Percentiles rank a stretch among this genome's conserved stretches.
phyloP scores from a whole-genome alignment of 1,140 invertebrate genomes.

The Drosophila grimshawi region DNA sequence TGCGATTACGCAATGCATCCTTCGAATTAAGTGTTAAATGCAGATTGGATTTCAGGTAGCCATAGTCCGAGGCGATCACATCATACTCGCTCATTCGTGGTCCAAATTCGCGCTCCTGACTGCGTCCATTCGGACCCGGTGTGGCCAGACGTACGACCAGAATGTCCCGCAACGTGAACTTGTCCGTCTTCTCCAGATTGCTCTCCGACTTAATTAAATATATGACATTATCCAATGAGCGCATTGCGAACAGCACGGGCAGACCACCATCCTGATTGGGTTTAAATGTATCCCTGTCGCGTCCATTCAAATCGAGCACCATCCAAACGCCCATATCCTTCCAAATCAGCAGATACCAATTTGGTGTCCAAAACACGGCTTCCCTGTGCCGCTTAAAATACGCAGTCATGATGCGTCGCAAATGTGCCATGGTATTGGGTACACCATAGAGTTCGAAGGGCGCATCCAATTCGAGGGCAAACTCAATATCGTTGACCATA shows the following conservation, averaged over 20 bases:
- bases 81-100: constrained; percentile 69
- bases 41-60: constrained; percentile 65
- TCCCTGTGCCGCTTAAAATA: constrained; percentile 54
- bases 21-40: constrained; percentile 67
- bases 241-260: constrained; percentile 50
- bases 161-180: constrained; percentile 56
- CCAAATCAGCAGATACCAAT: constrained; percentile 67
- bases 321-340: constrained; percentile 67
- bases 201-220: constrained; percentile 60
- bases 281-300: constrained; percentile 45
- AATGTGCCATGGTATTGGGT: constrained; percentile 18
- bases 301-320: constrained; percentile 65
- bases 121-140: constrained; percentile 44
- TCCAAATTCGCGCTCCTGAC: constrained; percentile 61
- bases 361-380: constrained; percentile 50
- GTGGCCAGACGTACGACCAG: constrained; percentile 60
- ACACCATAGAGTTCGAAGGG: constrained; percentile 54
- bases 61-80: constrained; percentile 77
- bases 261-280: constrained; percentile 38
- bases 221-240: constrained; percentile 64
- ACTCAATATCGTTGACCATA: constrained; percentile 68
- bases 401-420: constrained; percentile 42
- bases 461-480: constrained; percentile 59
- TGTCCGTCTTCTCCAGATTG: constrained; percentile 42
- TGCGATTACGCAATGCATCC: constrained; percentile 72